Percentiles rank a stretch among this genome's conserved stretches.
These are phyloP conservation scores for Setipinna tenuifilis DNA, from an alignment of 2,797 vertebrate species.

Conservation along the genomic window DNA sequence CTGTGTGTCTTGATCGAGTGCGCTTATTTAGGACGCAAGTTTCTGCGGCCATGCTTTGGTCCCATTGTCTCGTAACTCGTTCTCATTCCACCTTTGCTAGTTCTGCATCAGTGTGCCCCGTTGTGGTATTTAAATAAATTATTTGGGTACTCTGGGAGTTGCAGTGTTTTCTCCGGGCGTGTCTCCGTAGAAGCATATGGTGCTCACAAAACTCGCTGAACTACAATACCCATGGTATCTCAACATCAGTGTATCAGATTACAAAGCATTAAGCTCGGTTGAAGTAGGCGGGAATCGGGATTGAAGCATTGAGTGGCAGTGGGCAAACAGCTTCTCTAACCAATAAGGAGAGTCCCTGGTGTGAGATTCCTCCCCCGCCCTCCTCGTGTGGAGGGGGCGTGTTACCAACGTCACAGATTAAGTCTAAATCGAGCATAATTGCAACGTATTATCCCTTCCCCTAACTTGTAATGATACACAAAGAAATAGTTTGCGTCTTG, in stretches of 20 bases:
- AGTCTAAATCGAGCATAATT: conserved; percentile 16
- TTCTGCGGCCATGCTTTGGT: conserved; percentile 24
- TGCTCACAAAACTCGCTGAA: conserved; percentile 47
- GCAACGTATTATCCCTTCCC: not conserved
- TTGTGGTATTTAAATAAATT: conserved; percentile 31
- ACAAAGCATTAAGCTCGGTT: conserved; percentile 67
- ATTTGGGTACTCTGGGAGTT: conserved; percentile 61
- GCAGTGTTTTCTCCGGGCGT: conserved; percentile 74
- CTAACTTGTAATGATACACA: not conserved
- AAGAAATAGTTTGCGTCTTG: not conserved
- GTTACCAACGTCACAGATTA: conserved; percentile 31
- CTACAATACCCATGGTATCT: conserved; percentile 74
- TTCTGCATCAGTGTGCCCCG: conserved; percentile 45
- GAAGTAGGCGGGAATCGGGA: conserved; percentile 56
- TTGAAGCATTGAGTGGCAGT: conserved; percentile 46
- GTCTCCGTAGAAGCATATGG: conserved; percentile 72
- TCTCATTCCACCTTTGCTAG: conserved; percentile 31
- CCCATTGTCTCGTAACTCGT: conserved; percentile 22
- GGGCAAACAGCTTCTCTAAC: conserved; percentile 54
- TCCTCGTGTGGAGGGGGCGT: conserved; percentile 39
- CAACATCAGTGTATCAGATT: conserved; percentile 75
- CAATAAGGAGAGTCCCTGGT: conserved; percentile 51
- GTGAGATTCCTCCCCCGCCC: conserved; percentile 25
- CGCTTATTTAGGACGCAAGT: not conserved
- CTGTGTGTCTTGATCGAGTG: not conserved